A percentile compares a stretch with the other conserved stretches of the same genome.
These are phyloP conservation scores for Mormyrops attenuatus DNA, from an alignment of 2,797 vertebrate species.

Conservation along the genomic window DNA sequence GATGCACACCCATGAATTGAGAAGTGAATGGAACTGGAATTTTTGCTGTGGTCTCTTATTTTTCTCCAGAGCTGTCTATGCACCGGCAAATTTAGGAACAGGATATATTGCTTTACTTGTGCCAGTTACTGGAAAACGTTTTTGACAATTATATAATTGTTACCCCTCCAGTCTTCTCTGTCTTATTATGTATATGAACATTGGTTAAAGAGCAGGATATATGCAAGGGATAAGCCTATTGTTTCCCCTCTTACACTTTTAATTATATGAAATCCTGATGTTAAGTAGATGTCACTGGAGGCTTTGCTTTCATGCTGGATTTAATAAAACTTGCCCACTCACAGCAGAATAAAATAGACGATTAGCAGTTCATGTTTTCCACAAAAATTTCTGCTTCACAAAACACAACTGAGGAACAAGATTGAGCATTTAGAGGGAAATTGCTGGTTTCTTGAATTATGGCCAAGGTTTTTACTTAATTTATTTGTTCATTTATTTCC, in stretches of 20 bases:
- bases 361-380: conserved; percentile 2
- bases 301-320: conserved; percentile 10
- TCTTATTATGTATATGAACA: background rate
- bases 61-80: background rate
- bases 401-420: background rate
- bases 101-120: background rate
- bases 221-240: background rate
- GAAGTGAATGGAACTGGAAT: background rate
- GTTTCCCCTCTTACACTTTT: conserved; percentile 8
- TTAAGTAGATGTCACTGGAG: background rate
- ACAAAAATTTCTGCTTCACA: background rate
- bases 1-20: background rate
- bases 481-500: background rate
- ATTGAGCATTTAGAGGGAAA: background rate
- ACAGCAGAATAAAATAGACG: background rate
- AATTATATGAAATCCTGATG: conserved; percentile 15
- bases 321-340: background rate
- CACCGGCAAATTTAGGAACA: background rate
- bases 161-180: background rate
- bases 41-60: background rate
- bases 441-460: background rate
- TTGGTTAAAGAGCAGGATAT: background rate
- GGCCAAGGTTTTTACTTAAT: background rate
- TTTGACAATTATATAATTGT: background rate
- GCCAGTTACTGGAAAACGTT: background rate